A percentile compares a stretch with the other conserved stretches of the same genome.
phyloP scores from a whole-genome alignment of 2,113 vertebrate genomes.

The Coregonus clupeaformis region DNA sequence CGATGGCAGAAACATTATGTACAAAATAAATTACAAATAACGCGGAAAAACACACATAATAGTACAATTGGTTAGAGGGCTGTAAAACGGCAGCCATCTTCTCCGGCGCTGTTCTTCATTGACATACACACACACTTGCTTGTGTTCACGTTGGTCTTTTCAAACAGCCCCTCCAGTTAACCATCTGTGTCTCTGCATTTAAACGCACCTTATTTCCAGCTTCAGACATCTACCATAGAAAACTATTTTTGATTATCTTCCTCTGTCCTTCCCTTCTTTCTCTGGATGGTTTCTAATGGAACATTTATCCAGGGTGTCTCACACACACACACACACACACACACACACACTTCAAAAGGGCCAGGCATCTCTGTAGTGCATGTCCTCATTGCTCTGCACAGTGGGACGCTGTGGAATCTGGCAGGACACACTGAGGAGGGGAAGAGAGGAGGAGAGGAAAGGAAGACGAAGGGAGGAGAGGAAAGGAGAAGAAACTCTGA shows the following conservation, averaged over 20 bases:
- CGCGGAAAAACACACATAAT: too few relatives aligned
- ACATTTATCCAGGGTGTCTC: conserved; percentile 83
- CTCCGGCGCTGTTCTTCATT: too few relatives aligned
- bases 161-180: conserved; percentile 20
- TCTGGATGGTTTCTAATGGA: conserved; percentile 69
- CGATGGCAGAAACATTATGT: too few relatives aligned
- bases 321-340: too few relatives aligned
- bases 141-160: conserved; percentile 2
- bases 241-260: conserved; percentile 35
- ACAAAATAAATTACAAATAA: too few relatives aligned
- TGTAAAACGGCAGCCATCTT: too few relatives aligned
- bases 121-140: too few relatives aligned
- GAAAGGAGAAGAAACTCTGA: conserved; percentile 56
- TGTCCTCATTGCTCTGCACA: conserved; percentile 73
- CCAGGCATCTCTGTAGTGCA: conserved; percentile 72
- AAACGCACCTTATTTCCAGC: conserved; percentile 26
- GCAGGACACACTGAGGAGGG: conserved; percentile 69
- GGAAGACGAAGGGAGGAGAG: background rate
- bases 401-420: conserved; percentile 75
- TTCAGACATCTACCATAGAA: conserved; percentile 22
- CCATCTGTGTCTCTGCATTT: conserved; percentile 19
- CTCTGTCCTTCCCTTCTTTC: conserved; percentile 42
- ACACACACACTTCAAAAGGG: conserved; percentile 58
- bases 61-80: too few relatives aligned
- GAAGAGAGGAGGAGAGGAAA: conserved; percentile 44